Conservation (phyloP, 1,140 invertebrate genomes). For the Lepidurus arcticus region DNA sequence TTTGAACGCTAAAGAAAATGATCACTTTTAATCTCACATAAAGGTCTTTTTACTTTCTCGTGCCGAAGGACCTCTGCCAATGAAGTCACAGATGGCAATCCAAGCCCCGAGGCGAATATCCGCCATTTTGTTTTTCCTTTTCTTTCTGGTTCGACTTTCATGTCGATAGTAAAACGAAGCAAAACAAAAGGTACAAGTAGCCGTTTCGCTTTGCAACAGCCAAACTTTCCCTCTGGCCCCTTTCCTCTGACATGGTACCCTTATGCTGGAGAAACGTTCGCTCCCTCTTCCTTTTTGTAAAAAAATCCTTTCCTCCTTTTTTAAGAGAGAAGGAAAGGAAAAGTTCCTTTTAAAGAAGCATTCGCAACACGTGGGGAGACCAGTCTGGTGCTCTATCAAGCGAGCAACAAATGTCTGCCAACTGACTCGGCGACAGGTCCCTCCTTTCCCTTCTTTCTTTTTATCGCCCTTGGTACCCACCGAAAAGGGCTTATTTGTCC, state of each 20-base stretch:
- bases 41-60: background rate
- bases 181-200: background rate
- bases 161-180: background rate
- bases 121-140: background rate
- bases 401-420: constrained; percentile 18
- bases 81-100: background rate
- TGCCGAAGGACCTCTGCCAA: background rate
- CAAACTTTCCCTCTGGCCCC: background rate
- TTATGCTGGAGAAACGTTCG: too few species aligned
- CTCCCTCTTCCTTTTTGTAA: background rate
- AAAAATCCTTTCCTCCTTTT: background rate
- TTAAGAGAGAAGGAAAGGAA: background rate
- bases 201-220: background rate
- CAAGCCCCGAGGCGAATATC: background rate
- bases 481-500: constrained; percentile 9
- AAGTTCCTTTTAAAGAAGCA: background rate
- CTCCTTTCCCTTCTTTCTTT: background rate
- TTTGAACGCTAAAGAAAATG: background rate
- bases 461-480: background rate
- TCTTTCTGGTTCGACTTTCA: background rate
- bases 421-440: constrained; percentile 8
- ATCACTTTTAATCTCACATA: background rate
- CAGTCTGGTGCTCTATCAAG: background rate
- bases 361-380: constrained; percentile 6
- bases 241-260: background rate